Evolutionary conservation across 64 coral and sea anemone species (phyloP), one percentile per base, ranked within the genome.

Genomic region (Anthopleura sola): DNA sequence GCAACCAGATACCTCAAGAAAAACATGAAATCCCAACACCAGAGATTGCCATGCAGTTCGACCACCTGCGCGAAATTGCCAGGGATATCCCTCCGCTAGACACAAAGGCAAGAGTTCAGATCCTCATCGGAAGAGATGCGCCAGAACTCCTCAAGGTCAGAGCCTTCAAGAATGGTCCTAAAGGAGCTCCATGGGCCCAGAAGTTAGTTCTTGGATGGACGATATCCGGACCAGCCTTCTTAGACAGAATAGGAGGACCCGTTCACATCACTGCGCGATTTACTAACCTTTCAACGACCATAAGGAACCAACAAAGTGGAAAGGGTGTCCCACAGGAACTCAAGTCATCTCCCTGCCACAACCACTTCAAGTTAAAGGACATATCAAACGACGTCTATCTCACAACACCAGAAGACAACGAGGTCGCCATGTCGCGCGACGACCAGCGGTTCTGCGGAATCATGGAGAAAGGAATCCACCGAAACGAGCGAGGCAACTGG

Each of bases 401-500:
- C 17, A 93, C 76, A 1, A 74, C 54, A 15, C 28, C 38, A 66
- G 49, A 62, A 47, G 87, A 93, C 32, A 77, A 93, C 48, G 82
- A 88, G 6, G 44, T 85, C 14, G 76, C 31, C 53, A 16, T 94
- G 10, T 90, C 78, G 0, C 44, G 18, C 1, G 77, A 87, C 10
- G 87, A 94, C 69, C 44, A 36, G 23, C 82, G 60, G 50, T 90
- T 94, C 20, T 48, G 86, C 0, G 51, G 86, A 5, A 82, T 89
- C n/a, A 89, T 93, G 87, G 87, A 93, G 20, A 53, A 20, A 10
- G 56, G 57, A 10, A 78, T 83, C 24, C 85, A 94, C 46, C 87
- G 47, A 54, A 87, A 90, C 38, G 56, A 36, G 33, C 5, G 38
- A 24, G 88, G 92, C 2, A 94, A 94, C 79, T 94, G 88, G 92